Base-by-base conservation (phyloP, 2,888 invertebrate genomes). In the Nomada fucata region DNA sequence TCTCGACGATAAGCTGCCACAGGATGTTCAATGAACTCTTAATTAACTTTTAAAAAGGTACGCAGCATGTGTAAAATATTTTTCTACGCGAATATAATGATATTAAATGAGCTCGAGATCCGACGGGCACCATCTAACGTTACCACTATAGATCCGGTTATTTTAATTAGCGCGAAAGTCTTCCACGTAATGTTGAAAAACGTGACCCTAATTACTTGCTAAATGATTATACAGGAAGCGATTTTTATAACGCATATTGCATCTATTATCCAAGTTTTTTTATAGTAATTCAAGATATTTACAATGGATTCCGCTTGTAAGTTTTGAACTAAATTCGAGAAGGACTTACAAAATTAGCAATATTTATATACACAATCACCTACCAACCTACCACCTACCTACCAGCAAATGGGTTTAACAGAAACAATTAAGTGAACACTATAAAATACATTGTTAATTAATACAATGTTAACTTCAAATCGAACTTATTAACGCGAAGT, bases 1-100 rank as follows among this genome's bases (percentile, higher is more conserved):
- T 72, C 74, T 44, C 72, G 59, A 68, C 23, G 55, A 63, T 57
- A n/a, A 57, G 23, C 1, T 23, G 23, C 36, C 18, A 76, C n/a
- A 50, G n/a, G 50, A 11, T 65, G 53, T 29, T 3, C 10, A 47
- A 23, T 15, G 29, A 57, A 5, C 29, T 47, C 15, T 15, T 47
- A 11, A 53, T 50, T 4, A 69, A 13, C 20, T 50, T 13, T 11
- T 9, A 55, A 55, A 23, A 47, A 53, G 13, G 20, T 7, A 36
- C 36, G 36, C 36, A 57, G 2, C 57, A 50, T 26, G 11, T 52
- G 3, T 4, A 60, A 29, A 18, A 15, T 18, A 44, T 0, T 13
- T 52, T 9, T 52, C 47, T 26, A 53, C 13, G 11, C 5, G 42
- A 7, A 7, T 23, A 18, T 13, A 29, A 74, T 44, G 18, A 29